Evolutionary conservation across 2,113 vertebrate species (phyloP).

Genomic region (Cyphomyrus plagiostoma): DNA sequence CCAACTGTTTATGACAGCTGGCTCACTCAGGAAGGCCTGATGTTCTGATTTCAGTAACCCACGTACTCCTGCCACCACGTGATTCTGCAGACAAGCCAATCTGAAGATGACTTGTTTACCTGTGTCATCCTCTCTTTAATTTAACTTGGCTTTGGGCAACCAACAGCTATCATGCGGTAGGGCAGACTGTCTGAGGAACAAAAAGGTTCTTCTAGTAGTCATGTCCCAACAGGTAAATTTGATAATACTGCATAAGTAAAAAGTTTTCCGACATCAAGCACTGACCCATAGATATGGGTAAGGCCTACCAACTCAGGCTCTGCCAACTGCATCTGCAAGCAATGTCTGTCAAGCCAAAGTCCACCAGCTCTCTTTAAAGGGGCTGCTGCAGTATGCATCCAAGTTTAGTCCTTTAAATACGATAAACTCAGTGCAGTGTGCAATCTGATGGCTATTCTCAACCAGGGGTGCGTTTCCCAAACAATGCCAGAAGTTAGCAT

Average conservation of each 20-base stretch:
- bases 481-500: no score
- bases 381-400: background rate
- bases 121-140: background rate
- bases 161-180: background rate
- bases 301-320: background rate
- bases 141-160: background rate
- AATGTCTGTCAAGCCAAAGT: background rate
- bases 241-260: background rate
- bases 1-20: background rate
- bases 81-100: background rate
- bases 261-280: background rate
- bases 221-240: background rate
- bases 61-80: no score
- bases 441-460: background rate
- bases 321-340: background rate
- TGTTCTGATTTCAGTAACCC: background rate
- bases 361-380: background rate
- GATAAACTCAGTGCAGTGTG: background rate
- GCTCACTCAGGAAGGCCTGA: background rate
- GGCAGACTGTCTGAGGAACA: background rate
- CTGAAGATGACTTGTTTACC: background rate
- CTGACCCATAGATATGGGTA: background rate
- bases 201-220: background rate
- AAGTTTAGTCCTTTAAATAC: no score
- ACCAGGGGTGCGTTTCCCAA: no score